Base-by-base conservation (phyloP, 2,888 invertebrate species). In the Oligia fasciuncula region DNA sequence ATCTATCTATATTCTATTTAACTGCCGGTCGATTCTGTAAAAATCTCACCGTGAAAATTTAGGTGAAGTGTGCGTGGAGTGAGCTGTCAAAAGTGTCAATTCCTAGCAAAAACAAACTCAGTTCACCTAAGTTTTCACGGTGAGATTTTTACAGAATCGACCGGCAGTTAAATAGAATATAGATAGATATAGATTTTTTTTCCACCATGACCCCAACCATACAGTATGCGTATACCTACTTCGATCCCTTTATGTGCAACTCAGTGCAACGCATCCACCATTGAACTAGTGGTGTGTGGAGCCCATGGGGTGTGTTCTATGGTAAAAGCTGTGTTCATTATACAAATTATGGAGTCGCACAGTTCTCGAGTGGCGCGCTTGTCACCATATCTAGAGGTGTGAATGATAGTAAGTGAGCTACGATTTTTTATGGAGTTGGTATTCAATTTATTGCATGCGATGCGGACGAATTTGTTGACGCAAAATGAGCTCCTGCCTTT, bases 321-420 rank as follows among this genome's bases (percentile, higher is more conserved):
- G 78, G 51, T 40, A 57, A 65, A 69, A 65, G 67, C 76, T 54
- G 63, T 73, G 85, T 87, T 89, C 90, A 89, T 89, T 88, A 87
- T 86, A 89, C 83, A 84, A 90, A 88, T 89, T 86, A 88, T 81
- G 80, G 73, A 78, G 83, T 88, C 87, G 71, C 89, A 88, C 90
- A 87, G 73, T 87, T 88, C 88, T 88, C 88, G 79, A 88, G 88
- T 88, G 77, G 85, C 87, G 76, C 76, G 62, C 90, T 82, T 80
- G 86, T 80, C 87, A 84, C 75, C 79, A 81, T 85, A 85, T 86
- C 81, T 60, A 46, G 84, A 87, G 83, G 88, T 86, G 88, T 88
- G 83, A 88, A 89, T 65, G 71, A 86, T 88, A 85, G 72, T 66
- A 29, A 0, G 0, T 2, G 83, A 73, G 40, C 11, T 69, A 67